Percentiles rank a stretch among this genome's conserved stretches.
phyloP scores from a whole-genome alignment of 2,888 invertebrate species.

The Pegoplata infirma region DNA sequence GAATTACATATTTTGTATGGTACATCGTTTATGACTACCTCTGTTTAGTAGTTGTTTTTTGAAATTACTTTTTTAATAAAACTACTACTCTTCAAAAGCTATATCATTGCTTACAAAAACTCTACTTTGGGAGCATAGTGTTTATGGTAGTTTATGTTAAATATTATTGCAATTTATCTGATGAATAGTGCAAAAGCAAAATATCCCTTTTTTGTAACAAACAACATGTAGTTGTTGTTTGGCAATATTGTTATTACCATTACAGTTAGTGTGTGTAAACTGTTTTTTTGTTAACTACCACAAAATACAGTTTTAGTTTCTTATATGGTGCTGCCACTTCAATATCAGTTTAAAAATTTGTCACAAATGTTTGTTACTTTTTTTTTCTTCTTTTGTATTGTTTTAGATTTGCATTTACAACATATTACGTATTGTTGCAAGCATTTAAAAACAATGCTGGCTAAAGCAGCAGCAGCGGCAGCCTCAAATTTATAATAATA shows the following conservation, averaged over 20 bases:
- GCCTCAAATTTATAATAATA: slow-evolving; percentile 8
- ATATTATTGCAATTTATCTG: slow-evolving; percentile 58
- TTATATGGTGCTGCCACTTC: slow-evolving; percentile 1
- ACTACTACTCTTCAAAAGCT: too few species aligned
- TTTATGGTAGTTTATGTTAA: slow-evolving; percentile 43
- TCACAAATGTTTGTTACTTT: slow-evolving; percentile 41
- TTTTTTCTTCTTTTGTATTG: slow-evolving; percentile 30
- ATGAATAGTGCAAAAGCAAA: slow-evolving; percentile 38
- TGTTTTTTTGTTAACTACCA: background rate
- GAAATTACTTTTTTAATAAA: too few species aligned
- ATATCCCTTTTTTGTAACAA: slow-evolving; percentile 31
- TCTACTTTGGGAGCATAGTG: background rate
- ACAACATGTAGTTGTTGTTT: background rate
- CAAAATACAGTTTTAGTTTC: slow-evolving; percentile 13
- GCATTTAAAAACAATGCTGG: slow-evolving; percentile 26
- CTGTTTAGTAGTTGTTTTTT: too few species aligned
- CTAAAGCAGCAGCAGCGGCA: background rate
- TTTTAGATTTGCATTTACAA: slow-evolving; percentile 59
- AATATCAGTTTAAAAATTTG: slow-evolving; percentile 56
- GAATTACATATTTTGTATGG: too few species aligned
- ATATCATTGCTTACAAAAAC: too few species aligned
- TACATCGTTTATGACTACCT: too few species aligned
- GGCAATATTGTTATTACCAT: background rate
- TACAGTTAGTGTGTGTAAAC: background rate
- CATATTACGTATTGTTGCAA: slow-evolving; percentile 12